A percentile compares a stretch with the other conserved stretches of the same genome.
phyloP scores from a whole-genome alignment of 2,888 invertebrate species.

The Xanthia icteritia region DNA sequence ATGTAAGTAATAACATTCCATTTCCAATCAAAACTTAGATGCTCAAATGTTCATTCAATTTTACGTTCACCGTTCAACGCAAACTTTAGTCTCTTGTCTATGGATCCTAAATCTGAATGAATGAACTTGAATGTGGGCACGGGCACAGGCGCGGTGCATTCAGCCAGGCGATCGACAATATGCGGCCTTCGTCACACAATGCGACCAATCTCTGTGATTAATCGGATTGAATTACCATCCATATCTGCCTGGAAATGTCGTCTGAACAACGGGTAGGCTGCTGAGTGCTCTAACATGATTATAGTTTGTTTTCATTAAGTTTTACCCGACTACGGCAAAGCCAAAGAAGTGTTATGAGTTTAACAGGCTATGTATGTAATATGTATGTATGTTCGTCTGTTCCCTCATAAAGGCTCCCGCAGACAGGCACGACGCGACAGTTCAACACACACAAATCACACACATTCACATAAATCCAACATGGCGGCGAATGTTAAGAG shows the following conservation, averaged over 20 bases:
- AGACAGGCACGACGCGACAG: not conserved
- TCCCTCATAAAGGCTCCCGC: not conserved
- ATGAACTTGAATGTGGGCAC: slow-evolving; percentile 57
- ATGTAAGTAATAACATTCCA: slow-evolving; percentile 16
- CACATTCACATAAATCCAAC: too few relatives aligned
- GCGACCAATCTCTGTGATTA: slow-evolving; percentile 53
- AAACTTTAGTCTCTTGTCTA: slow-evolving; percentile 56
- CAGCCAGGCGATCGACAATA: slow-evolving; percentile 50
- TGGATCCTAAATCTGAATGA: slow-evolving; percentile 49
- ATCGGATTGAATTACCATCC: slow-evolving; percentile 55
- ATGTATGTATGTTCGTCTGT: not conserved
- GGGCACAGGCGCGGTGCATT: slow-evolving; percentile 55
- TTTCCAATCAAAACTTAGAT: slow-evolving; percentile 58
- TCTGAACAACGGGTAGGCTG: slow-evolving; percentile 15
- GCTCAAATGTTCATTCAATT: slow-evolving; percentile 61
- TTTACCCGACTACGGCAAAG: not conserved
- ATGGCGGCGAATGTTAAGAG: too few relatives aligned
- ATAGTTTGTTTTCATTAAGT: not conserved
- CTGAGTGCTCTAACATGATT: not conserved
- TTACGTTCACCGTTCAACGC: slow-evolving; percentile 41
- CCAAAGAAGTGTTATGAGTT: not conserved
- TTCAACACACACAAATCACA: too few relatives aligned
- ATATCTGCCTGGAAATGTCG: slow-evolving; percentile 39
- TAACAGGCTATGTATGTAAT: not conserved
- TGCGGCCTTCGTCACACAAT: slow-evolving; percentile 54